Evolutionary conservation across 2,113 vertebrate genomes (phyloP).

Genomic region (Corythoichthys intestinalis): DNA sequence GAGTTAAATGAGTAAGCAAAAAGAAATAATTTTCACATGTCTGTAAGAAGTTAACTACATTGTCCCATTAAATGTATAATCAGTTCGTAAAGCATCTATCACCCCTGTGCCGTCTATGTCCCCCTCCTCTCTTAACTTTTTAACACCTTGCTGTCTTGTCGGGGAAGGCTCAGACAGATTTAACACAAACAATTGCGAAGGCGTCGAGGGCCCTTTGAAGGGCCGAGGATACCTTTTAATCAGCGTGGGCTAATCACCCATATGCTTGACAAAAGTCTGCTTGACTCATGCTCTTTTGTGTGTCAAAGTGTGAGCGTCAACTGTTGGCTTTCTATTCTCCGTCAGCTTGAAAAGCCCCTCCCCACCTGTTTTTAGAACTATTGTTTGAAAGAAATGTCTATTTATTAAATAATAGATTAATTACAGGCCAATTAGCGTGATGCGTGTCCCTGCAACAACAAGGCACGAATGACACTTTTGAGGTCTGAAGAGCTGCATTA

Average conservation of each 20-base stretch:
- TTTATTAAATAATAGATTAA: background rate
- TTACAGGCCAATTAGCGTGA: background rate
- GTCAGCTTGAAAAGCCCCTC: background rate
- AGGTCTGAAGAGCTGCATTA: background rate
- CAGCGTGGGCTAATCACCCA: constrained; percentile 58
- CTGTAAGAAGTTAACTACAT: constrained; percentile 24
- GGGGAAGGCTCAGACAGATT: constrained; percentile 50
- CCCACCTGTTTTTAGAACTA: constrained; percentile 15
- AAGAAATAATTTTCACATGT: background rate
- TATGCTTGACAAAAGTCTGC: constrained; percentile 59
- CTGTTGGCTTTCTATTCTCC: constrained; percentile 13
- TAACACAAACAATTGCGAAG: constrained; percentile 53
- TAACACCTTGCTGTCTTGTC: constrained; percentile 51
- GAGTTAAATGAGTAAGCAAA: no score
- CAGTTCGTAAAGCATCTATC: constrained; percentile 17
- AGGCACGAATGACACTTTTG: background rate
- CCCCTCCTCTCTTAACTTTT: constrained; percentile 25
- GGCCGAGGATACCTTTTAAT: constrained; percentile 57
- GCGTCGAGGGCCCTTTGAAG: constrained; percentile 58
- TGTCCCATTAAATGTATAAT: constrained; percentile 25
- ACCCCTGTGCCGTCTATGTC: constrained; percentile 20
- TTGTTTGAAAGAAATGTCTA: constrained; percentile 13
- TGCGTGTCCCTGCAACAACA: background rate
- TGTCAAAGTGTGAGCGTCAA: constrained; percentile 19
- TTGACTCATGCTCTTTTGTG: constrained; percentile 50